Conservation (phyloP, 2,113 vertebrate genomes). For the Myocastor coypus region DNA sequence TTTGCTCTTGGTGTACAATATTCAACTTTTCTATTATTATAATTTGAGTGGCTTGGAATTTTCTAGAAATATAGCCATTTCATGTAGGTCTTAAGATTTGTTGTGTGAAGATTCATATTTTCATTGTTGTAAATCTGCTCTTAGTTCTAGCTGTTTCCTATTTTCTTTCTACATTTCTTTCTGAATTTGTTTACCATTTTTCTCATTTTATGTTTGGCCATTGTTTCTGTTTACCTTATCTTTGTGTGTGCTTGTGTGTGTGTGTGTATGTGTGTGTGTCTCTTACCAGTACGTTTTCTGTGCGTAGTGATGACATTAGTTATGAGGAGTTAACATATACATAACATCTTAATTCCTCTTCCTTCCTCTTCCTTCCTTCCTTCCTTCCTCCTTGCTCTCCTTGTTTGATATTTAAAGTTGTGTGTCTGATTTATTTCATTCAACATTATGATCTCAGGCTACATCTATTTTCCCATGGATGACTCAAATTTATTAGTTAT, state of each 20-base stretch:
- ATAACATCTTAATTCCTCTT: not conserved
- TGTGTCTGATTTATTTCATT: not conserved
- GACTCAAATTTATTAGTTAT: not conserved
- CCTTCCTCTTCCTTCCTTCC: not conserved
- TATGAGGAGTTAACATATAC: not conserved
- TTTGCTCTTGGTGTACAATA: not conserved
- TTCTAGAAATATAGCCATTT: conserved; percentile 12
- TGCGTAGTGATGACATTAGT: not conserved
- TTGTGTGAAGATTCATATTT: conserved; percentile 12
- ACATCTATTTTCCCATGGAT: not conserved
- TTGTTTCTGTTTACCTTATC: not conserved
- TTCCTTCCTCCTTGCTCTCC: not conserved
- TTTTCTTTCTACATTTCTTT: not conserved
- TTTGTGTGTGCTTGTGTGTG: too few species aligned
- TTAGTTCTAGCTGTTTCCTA: not conserved
- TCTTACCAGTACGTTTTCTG: not conserved
- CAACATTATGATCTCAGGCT: not conserved
- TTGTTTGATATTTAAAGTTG: not conserved
- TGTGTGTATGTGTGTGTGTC: not conserved
- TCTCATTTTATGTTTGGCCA: not conserved
- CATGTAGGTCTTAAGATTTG: not conserved
- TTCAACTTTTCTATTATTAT: not conserved
- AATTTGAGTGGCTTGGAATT: conserved; percentile 13
- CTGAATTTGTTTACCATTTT: not conserved
- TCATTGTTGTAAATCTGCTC: conserved; percentile 15